phyloP scores from a whole-genome alignment of 2,113 vertebrate species.

The Leucosticte australis region DNA sequence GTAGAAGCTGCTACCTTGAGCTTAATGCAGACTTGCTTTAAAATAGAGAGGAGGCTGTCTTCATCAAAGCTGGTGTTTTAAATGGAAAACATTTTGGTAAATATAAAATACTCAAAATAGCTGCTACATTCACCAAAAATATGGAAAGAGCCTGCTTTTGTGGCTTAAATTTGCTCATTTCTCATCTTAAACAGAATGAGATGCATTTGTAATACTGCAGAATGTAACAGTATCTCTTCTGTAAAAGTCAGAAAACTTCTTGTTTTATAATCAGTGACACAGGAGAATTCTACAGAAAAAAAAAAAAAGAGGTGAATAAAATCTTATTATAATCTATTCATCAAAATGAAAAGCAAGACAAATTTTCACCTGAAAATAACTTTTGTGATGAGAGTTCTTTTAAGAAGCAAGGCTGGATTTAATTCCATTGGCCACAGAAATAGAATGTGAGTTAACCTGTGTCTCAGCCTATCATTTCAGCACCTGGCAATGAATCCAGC shows the following conservation, averaged over 20 bases:
- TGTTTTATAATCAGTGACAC: not conserved
- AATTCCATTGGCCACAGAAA: not conserved
- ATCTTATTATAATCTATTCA: not conserved
- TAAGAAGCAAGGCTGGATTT: not conserved
- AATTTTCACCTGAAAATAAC: not conserved
- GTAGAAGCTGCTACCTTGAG: not conserved
- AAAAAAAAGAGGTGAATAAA: not conserved
- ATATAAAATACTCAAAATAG: not conserved
- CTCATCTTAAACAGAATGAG: not conserved
- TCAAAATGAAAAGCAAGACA: not conserved
- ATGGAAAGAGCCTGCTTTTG: not conserved
- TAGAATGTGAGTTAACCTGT: not conserved
- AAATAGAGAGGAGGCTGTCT: not conserved
- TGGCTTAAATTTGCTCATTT: not conserved
- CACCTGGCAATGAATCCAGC: not conserved
- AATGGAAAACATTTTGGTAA: not conserved
- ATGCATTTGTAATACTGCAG: not conserved
- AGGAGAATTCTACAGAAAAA: not conserved
- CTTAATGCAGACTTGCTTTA: not conserved
- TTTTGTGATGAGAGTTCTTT: not conserved
- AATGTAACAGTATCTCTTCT: not conserved
- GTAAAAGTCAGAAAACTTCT: not conserved
- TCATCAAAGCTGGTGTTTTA: not conserved
- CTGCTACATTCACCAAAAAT: not conserved
- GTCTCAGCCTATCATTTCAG: not conserved